Base-by-base conservation (phyloP, 2,113 vertebrate genomes). In the Cebus imitator region DNA sequence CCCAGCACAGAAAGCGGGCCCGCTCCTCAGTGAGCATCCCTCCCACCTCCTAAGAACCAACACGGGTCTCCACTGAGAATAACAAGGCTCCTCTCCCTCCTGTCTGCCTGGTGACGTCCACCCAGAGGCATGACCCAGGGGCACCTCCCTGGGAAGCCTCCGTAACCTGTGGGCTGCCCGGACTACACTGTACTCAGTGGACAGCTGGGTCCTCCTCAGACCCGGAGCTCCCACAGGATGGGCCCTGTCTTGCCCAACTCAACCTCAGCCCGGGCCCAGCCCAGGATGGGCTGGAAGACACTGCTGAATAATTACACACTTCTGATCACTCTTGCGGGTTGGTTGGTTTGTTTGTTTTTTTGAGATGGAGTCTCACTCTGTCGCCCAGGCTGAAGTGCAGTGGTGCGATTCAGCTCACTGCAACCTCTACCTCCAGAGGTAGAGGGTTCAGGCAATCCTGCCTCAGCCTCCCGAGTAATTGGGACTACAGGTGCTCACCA, bases 151-250 rank as follows among this genome's bases (percentile, higher is more conserved):
- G 5, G 70, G 84, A 45, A 58, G 64, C 45, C 16, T 1, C 0
- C 5, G 30, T 8, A 76, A 50, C 43, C 13, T 12, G 0, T 8
- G 27, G 20, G 16, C 45, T 8, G 25, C 16, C 7, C 0, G 0
- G 43, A 8, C 32, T 40, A 25, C 50, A 21, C 14, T 48, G n/a
- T 11, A 0, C 45, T 16, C 40, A 6, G 37, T 3, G 18, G 43
- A 12, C 14, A 17, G 57, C 58, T 2, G 48, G 50, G 5, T 35
- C 6, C 61, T 40, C 58, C 50, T 72, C 79, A 37, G 72, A 16
- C 57, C 52, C 9, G 27, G 18, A 43, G 57, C 27, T 40, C 40
- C 78, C 20, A 20, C 43, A 82, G 78, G n/a, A 43, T 2, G 1
- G 70, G 17, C 14, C 64, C 79, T 1, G 0, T 30, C 40, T 18